phyloP scores from a whole-genome alignment of 35 echinoderm and acorn worm genomes.

The Apostichopus japonicus region DNA sequence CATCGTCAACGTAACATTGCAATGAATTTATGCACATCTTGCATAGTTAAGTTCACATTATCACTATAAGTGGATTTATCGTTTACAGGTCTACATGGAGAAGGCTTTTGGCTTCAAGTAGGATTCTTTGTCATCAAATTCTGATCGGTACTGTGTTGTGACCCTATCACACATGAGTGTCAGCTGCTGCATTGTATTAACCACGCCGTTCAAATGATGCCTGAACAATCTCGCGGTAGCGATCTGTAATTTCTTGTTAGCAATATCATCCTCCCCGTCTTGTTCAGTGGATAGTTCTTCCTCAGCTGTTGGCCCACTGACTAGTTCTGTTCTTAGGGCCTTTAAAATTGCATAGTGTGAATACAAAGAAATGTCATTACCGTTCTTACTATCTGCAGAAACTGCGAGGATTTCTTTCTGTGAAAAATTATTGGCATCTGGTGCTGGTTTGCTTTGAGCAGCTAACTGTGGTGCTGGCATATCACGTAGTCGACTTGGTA shows the following conservation, averaged over 20 bases:
- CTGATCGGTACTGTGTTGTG: constrained; percentile 82
- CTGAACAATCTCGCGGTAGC: constrained; percentile 82
- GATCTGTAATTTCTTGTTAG: constrained; percentile 37
- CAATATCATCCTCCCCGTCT: constrained; percentile 9
- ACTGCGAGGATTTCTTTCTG: constrained; percentile 18
- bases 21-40: not conserved
- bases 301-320: constrained; percentile 64
- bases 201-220: constrained; percentile 92
- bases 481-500: constrained; percentile 89
- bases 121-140: constrained; percentile 87
- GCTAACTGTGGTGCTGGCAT: constrained; percentile 58
- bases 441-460: constrained; percentile 13
- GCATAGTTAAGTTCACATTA: not conserved
- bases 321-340: constrained; percentile 88
- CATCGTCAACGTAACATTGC: too few relatives aligned
- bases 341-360: constrained; percentile 91
- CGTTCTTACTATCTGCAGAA: not conserved
- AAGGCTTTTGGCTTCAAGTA: constrained; percentile 88
- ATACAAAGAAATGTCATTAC: constrained; percentile 70
- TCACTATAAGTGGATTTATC: not conserved
- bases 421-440: not conserved
- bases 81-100: constrained; percentile 21
- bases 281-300: constrained; percentile 1
- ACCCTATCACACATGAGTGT: constrained; percentile 82
- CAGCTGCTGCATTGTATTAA: constrained; percentile 79